These are phyloP conservation scores for Meghimatium bilineatum DNA, from an alignment of 2,888 invertebrate genomes.

Conservation along the genomic window DNA sequence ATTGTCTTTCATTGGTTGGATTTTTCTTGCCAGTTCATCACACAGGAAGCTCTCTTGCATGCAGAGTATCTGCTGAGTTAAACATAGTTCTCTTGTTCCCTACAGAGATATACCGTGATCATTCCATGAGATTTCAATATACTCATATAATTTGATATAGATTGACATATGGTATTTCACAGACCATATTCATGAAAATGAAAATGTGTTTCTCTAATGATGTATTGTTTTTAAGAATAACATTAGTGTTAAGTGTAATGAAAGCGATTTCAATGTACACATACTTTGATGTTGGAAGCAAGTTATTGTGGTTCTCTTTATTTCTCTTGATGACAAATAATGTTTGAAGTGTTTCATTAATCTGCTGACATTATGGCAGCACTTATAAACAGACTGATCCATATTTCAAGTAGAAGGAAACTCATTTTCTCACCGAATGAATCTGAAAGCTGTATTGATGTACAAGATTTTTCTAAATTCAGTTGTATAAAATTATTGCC, in stretches of 20 bases:
- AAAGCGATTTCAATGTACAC: not conserved
- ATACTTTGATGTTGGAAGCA: not conserved
- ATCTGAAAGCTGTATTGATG: not conserved
- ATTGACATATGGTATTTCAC: not conserved
- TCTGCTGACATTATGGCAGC: slow-evolving; percentile 29
- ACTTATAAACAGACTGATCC: not conserved
- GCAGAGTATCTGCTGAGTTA: not conserved
- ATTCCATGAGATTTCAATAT: not conserved
- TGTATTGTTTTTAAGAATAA: not conserved
- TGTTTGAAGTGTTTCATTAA: not conserved
- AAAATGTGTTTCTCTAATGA: not conserved
- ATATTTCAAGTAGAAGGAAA: not conserved
- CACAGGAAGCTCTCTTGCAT: not conserved
- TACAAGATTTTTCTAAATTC: not conserved
- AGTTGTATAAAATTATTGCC: not conserved
- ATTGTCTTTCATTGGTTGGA: slow-evolving; percentile 25
- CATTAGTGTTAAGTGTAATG: not conserved
- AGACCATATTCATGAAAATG: not conserved
- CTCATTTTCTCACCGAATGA: not conserved
- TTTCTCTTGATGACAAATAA: not conserved
- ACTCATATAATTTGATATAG: not conserved
- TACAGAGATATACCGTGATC: not conserved
- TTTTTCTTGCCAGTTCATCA: not conserved
- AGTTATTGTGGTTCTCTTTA: not conserved
- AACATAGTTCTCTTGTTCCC: not conserved